Evolutionary conservation across 2,113 vertebrate species (phyloP).

Genomic region (Tragelaphus strepsiceros): DNA sequence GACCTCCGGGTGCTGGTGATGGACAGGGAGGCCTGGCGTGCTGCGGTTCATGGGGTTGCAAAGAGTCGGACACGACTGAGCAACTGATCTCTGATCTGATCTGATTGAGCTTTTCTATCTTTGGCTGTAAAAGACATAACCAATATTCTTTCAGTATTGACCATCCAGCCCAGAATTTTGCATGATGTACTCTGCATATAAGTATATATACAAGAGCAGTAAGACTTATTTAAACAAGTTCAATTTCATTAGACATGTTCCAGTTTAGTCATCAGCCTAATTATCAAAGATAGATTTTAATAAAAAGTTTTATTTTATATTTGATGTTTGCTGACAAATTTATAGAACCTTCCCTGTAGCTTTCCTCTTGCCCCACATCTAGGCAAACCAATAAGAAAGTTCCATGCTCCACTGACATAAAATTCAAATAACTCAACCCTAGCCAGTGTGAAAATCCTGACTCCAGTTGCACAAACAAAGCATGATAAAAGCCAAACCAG

Average conservation of each 20-base stretch:
- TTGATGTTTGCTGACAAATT: background rate
- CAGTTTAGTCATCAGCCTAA: background rate
- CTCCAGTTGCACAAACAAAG: fast-evolving
- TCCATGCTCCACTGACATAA: background rate
- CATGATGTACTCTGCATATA: background rate
- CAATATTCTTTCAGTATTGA: background rate
- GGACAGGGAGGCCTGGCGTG: no score
- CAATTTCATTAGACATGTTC: background rate
- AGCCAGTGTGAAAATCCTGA: background rate
- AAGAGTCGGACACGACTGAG: no score
- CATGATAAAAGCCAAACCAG: background rate
- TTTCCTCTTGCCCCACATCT: background rate
- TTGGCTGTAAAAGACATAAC: background rate
- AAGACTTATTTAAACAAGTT: background rate
- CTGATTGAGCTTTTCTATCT: background rate
- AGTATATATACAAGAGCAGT: background rate
- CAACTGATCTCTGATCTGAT: no score
- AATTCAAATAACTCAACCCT: background rate
- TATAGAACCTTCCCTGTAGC: background rate
- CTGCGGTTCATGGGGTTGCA: no score
- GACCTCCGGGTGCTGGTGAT: no score
- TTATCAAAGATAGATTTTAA: background rate
- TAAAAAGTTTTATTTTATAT: background rate
- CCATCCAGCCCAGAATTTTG: background rate
- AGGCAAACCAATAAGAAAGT: background rate